These are phyloP conservation scores for Drosophila tsacasi DNA, from an alignment of 1,140 invertebrate species.

Conservation along the genomic window DNA sequence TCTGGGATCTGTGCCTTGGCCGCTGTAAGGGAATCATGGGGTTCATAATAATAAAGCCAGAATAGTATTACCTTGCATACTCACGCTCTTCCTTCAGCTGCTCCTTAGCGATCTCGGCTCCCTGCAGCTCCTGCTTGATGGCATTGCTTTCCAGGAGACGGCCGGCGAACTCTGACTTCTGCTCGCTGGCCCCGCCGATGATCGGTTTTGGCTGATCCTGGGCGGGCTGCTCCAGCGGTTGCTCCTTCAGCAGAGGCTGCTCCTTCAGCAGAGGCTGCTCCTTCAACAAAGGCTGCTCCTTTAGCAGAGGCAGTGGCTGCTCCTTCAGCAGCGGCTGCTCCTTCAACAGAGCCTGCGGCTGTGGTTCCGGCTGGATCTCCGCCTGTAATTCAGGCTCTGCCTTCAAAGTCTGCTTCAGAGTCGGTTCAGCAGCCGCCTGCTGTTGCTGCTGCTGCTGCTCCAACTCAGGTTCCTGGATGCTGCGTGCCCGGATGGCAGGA, in stretches of 20 bases:
- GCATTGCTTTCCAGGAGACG: conserved; percentile 66
- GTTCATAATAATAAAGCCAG: not conserved
- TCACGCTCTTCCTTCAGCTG: conserved; percentile 56
- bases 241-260: conserved; percentile 44
- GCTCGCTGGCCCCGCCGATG: conserved; percentile 46
- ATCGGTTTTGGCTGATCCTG: conserved; percentile 24
- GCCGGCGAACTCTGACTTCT: conserved; percentile 60
- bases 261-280: conserved; percentile 45
- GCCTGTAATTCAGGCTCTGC: conserved; percentile 33
- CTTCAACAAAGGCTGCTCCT: conserved; percentile 37
- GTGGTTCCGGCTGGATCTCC: conserved; percentile 19
- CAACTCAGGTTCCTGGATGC: conserved; percentile 56
- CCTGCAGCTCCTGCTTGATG: conserved; percentile 54
- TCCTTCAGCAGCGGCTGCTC: conserved; percentile 62
- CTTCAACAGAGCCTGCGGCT: conserved; percentile 19
- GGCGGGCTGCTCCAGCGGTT: conserved; percentile 48
- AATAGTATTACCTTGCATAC: not conserved
- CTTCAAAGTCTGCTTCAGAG: conserved; percentile 41
- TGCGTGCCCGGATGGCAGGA: conserved; percentile 74
- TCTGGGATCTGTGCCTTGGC: conserved; percentile 29
- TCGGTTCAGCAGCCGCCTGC: conserved; percentile 22
- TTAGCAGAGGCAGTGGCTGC: conserved; percentile 45
- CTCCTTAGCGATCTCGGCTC: conserved; percentile 42
- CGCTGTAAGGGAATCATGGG: not conserved
- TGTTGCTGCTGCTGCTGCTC: conserved; percentile 33